A percentile compares a stretch with the other conserved stretches of the same genome.
Evolutionary conservation across 1,140 invertebrate genomes (phyloP).

Genomic region (Drosophila ambigua): DNA sequence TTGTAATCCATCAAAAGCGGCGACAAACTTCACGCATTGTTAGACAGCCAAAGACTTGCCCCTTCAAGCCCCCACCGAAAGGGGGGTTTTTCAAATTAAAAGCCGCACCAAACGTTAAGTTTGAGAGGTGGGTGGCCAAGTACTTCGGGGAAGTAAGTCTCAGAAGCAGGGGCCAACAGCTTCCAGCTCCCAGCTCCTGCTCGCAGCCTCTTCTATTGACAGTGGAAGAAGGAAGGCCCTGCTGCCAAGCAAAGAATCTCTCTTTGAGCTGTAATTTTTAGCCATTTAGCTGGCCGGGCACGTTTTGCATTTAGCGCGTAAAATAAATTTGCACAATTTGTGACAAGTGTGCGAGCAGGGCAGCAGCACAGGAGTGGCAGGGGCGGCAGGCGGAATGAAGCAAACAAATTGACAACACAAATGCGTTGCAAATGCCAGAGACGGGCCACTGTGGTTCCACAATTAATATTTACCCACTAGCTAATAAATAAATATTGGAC

Average conservation of each 20-base stretch:
- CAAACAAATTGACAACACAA: slow-evolving; percentile 67
- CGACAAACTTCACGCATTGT: slow-evolving; percentile 80
- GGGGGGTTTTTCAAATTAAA: slow-evolving; percentile 52
- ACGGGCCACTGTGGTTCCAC: slow-evolving; percentile 15
- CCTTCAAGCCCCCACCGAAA: slow-evolving; percentile 3
- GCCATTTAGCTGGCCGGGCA: slow-evolving; percentile 77
- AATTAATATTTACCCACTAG: background rate
- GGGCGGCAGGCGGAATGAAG: slow-evolving; percentile 2
- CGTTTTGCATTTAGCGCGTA: slow-evolving; percentile 80
- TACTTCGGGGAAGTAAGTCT: slow-evolving; percentile 52
- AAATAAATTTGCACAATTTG: slow-evolving; percentile 81
- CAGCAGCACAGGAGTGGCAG: background rate
- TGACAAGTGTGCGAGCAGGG: slow-evolving; percentile 69
- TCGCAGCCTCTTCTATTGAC: slow-evolving; percentile 61
- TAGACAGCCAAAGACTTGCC: slow-evolving; percentile 46
- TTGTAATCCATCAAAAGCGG: slow-evolving; percentile 77
- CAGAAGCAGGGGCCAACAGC: slow-evolving; percentile 12
- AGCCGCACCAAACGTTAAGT: slow-evolving; percentile 33
- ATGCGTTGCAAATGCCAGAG: slow-evolving; percentile 27
- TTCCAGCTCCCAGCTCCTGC: slow-evolving; percentile 6
- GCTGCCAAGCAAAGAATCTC: slow-evolving; percentile 39
- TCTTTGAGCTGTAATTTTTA: slow-evolving; percentile 68
- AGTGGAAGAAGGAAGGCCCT: slow-evolving; percentile 47
- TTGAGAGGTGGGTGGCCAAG: slow-evolving; percentile 60
- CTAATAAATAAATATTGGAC: background rate